phyloP scores from a whole-genome alignment of 1,140 invertebrate genomes.

The Drosophila guanche region DNA sequence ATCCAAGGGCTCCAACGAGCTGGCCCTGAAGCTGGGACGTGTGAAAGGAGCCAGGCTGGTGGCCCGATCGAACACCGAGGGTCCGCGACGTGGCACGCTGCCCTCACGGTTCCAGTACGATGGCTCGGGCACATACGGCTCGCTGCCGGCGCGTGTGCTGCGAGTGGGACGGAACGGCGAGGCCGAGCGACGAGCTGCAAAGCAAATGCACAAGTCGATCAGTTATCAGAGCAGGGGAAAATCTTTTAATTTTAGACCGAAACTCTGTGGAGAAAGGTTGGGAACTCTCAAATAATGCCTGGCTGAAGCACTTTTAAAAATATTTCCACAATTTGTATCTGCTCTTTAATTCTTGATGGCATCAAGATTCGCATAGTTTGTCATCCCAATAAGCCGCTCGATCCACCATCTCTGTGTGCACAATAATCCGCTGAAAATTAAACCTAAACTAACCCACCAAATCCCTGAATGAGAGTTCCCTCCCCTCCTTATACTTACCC shows the following conservation, averaged over 20 bases:
- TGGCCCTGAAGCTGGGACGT: constrained; percentile 81
- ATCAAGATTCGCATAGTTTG: too few relatives aligned
- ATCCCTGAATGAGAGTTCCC: too few relatives aligned
- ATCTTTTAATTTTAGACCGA: background rate
- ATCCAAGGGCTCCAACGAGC: constrained; percentile 83
- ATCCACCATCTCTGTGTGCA: too few relatives aligned
- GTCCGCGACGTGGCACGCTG: constrained; percentile 73
- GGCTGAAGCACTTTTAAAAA: too few relatives aligned
- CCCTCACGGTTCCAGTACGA: constrained; percentile 68
- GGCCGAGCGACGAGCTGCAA: constrained; percentile 74
- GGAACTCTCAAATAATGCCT: too few relatives aligned
- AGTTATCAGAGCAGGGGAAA: constrained; percentile 8
- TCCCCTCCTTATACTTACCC: constrained; percentile 13
- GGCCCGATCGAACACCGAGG: constrained; percentile 79
- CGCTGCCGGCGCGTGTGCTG: constrained; percentile 69
- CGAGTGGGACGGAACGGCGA: constrained; percentile 71
- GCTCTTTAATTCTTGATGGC: too few relatives aligned
- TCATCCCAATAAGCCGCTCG: too few relatives aligned
- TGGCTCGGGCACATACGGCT: constrained; percentile 77
- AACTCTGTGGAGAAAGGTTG: too few relatives aligned
- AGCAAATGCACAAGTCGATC: constrained; percentile 15
- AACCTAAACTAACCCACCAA: too few relatives aligned
- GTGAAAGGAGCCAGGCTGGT: constrained; percentile 80
- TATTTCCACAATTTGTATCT: too few relatives aligned
- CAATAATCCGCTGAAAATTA: too few relatives aligned